These are phyloP conservation scores for Pararge aegeria DNA, from an alignment of 1,140 invertebrate genomes.

Conservation along the genomic window DNA sequence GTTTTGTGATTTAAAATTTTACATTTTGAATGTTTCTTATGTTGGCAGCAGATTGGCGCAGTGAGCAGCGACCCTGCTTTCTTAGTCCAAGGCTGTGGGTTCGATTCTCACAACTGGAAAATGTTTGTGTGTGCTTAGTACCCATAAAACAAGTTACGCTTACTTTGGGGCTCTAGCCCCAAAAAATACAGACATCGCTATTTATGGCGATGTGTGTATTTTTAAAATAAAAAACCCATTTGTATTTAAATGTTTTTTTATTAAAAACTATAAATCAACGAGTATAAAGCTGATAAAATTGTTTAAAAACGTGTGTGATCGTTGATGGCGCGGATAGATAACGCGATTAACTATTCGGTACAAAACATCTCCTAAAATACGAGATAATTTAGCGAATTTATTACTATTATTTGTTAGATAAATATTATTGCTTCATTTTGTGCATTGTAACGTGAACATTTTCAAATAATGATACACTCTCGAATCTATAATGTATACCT, in stretches of 20 bases:
- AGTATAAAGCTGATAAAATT: constrained; percentile 57
- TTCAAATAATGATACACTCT: not conserved
- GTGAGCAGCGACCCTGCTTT: too few species aligned
- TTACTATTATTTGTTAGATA: constrained; percentile 7
- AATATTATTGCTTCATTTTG: constrained; percentile 23
- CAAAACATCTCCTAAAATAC: constrained; percentile 13
- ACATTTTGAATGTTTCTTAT: too few species aligned
- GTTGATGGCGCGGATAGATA: constrained; percentile 13
- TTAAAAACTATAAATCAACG: constrained; percentile 55
- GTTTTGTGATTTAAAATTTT: too few species aligned
- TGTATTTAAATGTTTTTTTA: constrained; percentile 37
- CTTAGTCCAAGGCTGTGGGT: too few species aligned
- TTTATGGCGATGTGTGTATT: too few species aligned
- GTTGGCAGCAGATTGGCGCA: too few species aligned
- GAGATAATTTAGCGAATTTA: constrained; percentile 16
- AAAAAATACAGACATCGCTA: too few species aligned
- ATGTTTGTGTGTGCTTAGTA: too few species aligned
- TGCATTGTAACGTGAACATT: constrained; percentile 6
- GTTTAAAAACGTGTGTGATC: constrained; percentile 28
- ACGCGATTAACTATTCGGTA: constrained; percentile 9
- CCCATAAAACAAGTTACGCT: too few species aligned
- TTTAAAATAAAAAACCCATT: constrained; percentile 15
- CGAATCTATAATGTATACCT: not conserved
- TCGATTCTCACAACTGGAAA: too few species aligned
- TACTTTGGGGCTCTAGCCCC: too few species aligned